Percentiles rank a stretch among this genome's conserved stretches.
These are phyloP conservation scores for Exocentrus adspersus DNA, from an alignment of 2,888 invertebrate genomes.

Conservation along the genomic window DNA sequence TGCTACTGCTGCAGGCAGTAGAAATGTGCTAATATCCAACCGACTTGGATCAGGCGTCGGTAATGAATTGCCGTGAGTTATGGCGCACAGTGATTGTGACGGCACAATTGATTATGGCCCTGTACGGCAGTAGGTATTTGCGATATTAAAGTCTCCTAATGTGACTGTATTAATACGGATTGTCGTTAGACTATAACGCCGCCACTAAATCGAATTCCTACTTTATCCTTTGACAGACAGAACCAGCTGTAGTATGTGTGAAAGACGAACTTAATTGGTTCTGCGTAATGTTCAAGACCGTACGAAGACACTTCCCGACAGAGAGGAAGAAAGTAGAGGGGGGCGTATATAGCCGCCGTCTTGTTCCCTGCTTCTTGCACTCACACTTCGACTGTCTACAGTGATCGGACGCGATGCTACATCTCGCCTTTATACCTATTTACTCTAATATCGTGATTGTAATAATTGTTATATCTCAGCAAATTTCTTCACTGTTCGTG, in stretches of 20 bases:
- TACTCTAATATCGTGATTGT: too few species aligned
- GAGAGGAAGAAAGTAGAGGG: too few species aligned
- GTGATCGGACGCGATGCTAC: too few species aligned
- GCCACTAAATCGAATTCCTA: neutral
- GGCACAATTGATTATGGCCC: constrained; percentile 45
- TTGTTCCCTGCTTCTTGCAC: too few species aligned
- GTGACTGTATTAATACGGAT: constrained; percentile 7
- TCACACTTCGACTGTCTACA: too few species aligned
- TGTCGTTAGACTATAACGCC: constrained; percentile 2
- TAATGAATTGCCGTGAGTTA: constrained; percentile 52
- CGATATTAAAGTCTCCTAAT: constrained; percentile 18
- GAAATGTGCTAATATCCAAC: constrained; percentile 40
- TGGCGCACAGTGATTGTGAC: constrained; percentile 49
- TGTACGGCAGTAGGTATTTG: constrained; percentile 25
- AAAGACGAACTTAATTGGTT: neutral
- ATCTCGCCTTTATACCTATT: too few species aligned
- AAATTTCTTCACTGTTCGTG: too few species aligned
- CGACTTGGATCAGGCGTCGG: constrained; percentile 41
- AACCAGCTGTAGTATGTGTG: neutral
- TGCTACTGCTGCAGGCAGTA: constrained; percentile 36
- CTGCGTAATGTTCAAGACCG: too few species aligned
- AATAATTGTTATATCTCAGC: too few species aligned
- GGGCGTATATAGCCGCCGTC: too few species aligned
- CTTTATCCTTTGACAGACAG: neutral
- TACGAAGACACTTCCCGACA: neutral